A percentile compares a stretch with the other conserved stretches of the same genome.
phyloP scores from a whole-genome alignment of 2,888 invertebrate species.

The Oxyteleia sp. region DNA sequence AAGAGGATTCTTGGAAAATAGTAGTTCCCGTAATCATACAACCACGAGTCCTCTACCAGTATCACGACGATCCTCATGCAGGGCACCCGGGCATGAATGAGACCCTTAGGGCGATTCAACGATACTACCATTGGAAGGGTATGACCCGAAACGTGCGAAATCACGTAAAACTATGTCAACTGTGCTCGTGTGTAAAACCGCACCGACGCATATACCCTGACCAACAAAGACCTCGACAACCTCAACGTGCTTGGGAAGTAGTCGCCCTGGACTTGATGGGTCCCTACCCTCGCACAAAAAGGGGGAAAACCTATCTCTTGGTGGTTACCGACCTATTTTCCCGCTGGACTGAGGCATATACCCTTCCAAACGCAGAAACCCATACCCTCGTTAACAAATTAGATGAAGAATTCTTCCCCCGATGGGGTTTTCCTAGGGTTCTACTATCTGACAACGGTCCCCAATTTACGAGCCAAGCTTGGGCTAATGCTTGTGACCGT shows the following conservation, averaged over 20 bases:
- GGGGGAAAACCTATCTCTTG: slow-evolving; percentile 61
- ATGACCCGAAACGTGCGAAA: slow-evolving; percentile 28
- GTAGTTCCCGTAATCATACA: slow-evolving; percentile 3
- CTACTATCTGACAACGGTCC: slow-evolving; percentile 56
- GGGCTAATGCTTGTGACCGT: not conserved
- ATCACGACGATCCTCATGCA: slow-evolving; percentile 52
- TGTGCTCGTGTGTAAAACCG: slow-evolving; percentile 45
- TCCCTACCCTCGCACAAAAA: slow-evolving; percentile 57
- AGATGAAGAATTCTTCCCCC: slow-evolving; percentile 38
- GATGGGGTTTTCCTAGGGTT: slow-evolving; percentile 14
- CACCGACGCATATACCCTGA: not conserved
- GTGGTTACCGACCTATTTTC: slow-evolving; percentile 76
- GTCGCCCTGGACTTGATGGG: slow-evolving; percentile 70
- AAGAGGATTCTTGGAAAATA: not conserved
- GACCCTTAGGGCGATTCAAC: slow-evolving; percentile 52
- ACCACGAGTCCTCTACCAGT: slow-evolving; percentile 17
- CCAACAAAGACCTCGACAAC: slow-evolving; percentile 13
- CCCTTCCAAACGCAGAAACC: slow-evolving; percentile 42
- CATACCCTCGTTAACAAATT: slow-evolving; percentile 27
- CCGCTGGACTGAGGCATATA: slow-evolving; percentile 75
- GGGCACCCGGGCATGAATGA: slow-evolving; percentile 76
- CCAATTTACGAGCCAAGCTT: slow-evolving; percentile 44
- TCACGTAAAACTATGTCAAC: slow-evolving; percentile 48
- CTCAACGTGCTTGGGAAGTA: slow-evolving; percentile 31
- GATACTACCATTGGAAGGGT: slow-evolving; percentile 51